Evolutionary conservation across 2,113 vertebrate species (phyloP).

Genomic region (Cyanoderma ruficeps): DNA sequence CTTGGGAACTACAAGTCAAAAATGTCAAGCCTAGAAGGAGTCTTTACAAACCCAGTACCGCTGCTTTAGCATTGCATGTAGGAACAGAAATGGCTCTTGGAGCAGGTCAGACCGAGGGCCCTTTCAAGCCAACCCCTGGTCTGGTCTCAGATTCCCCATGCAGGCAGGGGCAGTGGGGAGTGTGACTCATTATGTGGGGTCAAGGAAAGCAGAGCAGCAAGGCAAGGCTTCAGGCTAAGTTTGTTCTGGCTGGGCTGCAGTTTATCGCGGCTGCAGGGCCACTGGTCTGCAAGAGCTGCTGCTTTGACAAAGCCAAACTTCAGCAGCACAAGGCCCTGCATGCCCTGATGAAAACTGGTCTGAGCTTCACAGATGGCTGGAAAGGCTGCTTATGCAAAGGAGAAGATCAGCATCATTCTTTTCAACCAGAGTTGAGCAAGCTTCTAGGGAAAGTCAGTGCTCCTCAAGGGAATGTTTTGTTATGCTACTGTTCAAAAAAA

Average conservation of each 20-base stretch:
- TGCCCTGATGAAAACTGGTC: background rate
- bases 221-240: background rate
- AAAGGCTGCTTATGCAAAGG: background rate
- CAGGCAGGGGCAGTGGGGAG: background rate
- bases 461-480: background rate
- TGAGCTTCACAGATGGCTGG: background rate
- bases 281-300: background rate
- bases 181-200: background rate
- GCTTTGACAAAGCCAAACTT: background rate
- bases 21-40: background rate
- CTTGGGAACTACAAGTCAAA: background rate
- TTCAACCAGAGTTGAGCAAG: background rate
- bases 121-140: background rate
- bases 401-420: background rate
- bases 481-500: background rate
- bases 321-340: background rate
- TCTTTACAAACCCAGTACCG: background rate
- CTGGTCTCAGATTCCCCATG: background rate
- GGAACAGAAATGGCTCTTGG: background rate
- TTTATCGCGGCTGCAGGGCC: background rate
- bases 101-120: background rate
- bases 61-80: background rate
- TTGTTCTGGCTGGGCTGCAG: background rate
- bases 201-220: background rate
- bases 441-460: background rate